Conservation (phyloP, 2,797 vertebrate genomes). For the Bradypodion ventrale region DNA sequence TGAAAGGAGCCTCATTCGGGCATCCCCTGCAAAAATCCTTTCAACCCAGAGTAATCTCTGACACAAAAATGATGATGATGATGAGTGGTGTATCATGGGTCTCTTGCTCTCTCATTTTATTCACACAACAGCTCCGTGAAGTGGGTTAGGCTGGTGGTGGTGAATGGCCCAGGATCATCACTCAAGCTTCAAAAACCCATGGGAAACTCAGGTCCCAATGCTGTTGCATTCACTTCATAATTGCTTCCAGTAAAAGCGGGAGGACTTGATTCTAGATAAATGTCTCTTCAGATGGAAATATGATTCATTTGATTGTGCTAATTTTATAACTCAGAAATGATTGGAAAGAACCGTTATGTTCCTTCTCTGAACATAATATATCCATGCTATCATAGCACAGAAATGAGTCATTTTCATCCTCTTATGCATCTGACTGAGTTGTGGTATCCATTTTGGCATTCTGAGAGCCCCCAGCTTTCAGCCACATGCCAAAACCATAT, state of each 20-base stretch:
- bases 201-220: background rate
- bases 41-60: too few relatives aligned
- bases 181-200: background rate
- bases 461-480: conserved; percentile 14
- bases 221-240: background rate
- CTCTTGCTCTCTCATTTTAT: background rate
- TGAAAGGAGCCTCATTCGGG: too few relatives aligned
- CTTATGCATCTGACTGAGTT: background rate
- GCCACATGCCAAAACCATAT: background rate
- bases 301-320: conserved; percentile 4
- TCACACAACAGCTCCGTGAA: background rate
- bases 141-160: background rate
- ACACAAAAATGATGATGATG: too few relatives aligned
- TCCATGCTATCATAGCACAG: accelerated
- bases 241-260: background rate
- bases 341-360: conserved; percentile 1
- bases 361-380: background rate
- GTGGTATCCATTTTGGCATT: conserved; percentile 8
- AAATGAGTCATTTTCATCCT: background rate
- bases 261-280: conserved; percentile 14
- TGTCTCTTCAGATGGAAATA: background rate
- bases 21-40: too few relatives aligned
- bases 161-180: background rate
- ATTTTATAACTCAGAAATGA: conserved; percentile 29
- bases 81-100: too few relatives aligned